Evolutionary conservation across 2,888 invertebrate species (phyloP).

Genomic region (Crematogaster levior): DNA sequence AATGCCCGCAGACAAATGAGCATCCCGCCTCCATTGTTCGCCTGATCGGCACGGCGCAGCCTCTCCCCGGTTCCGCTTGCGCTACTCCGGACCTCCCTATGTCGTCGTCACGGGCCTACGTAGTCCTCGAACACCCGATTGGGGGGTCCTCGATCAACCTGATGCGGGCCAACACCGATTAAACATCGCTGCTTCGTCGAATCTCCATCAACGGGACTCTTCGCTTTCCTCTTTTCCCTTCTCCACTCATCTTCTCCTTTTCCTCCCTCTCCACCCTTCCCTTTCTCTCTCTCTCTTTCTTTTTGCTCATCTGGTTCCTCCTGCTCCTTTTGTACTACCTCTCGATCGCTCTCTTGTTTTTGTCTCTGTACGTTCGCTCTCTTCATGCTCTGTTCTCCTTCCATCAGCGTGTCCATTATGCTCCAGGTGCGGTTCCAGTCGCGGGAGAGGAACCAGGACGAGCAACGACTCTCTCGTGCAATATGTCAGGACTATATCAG

Average conservation of each 20-base stretch:
- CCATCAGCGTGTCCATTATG: constrained; percentile 42
- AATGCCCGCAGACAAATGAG: constrained; percentile 86
- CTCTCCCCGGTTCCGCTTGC: constrained; percentile 73
- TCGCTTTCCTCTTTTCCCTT: constrained; percentile 34
- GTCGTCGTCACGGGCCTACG: constrained; percentile 60
- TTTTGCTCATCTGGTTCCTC: constrained; percentile 1
- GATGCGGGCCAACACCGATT: constrained; percentile 84
- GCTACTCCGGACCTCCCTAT: constrained; percentile 60
- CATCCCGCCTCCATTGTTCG: constrained; percentile 85
- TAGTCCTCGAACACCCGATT: constrained; percentile 75
- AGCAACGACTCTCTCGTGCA: constrained; percentile 3
- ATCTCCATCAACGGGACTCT: constrained; percentile 77
- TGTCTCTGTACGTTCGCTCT: constrained; percentile 56
- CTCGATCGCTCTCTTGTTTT: constrained; percentile 54
- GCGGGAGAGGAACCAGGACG: neutral
- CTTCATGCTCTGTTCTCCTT: constrained; percentile 29
- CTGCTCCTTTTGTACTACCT: constrained; percentile 41
- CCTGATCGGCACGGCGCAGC: constrained; percentile 81
- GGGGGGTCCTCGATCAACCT: constrained; percentile 85
- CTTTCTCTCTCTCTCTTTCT: constrained; percentile 13
- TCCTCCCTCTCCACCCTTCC: neutral
- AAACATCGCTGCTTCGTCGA: constrained; percentile 83
- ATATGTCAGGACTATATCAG: neutral
- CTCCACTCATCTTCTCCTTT: neutral
- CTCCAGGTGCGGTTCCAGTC: constrained; percentile 27